Evolutionary conservation across 2,888 invertebrate genomes (phyloP), one percentile per base, ranked within the genome.

Genomic region (Caenorhabditis imperialis): DNA sequence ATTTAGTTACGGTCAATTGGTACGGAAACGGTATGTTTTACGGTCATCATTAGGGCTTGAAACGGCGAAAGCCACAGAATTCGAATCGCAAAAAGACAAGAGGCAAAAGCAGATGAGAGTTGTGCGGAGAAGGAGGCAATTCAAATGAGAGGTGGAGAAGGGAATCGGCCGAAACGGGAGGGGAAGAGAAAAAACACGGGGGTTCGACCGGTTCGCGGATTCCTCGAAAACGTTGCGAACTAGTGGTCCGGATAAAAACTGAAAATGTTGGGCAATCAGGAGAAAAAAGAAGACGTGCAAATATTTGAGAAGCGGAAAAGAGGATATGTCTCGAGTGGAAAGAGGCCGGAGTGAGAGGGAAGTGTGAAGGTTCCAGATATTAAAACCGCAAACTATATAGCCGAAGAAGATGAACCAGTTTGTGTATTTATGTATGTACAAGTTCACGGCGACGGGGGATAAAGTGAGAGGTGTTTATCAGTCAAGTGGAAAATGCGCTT

Each of bases 401-500:
- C 51, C 37, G 22, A 23, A 1, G 45, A 8, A 12, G 37, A n/a
- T 37, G 38, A 51, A 51, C 51, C 51, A 51, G 51, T 51, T 51
- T 35, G 16, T 51, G 51, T 51, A 51, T 51, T 51, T 51, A 23
- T 51, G 37, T 51, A 37, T 51, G 33, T 51, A 51, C 51, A 51
- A 51, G 51, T 51, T 51, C 51, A 51, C 38, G 48, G 48, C 42
- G 44, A 25, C 6, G 22, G 44, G 44, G 8, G 7, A 38, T 5
- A 60, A 51, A 55, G 54, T 20, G 54, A 35, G 47, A 65, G 42
- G 55, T 50, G 65, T 42, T 63, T 55, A 65, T 65, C 65, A 65
- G 65, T 55, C 55, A 65, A 65, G 65, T 65, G 65, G 65, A 65
- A 65, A 65, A 63, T 63, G 55, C 48, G 38, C 23, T 54, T 54